Evolutionary conservation across 2,113 vertebrate species (phyloP).

Genomic region (Pluvialis apricaria): DNA sequence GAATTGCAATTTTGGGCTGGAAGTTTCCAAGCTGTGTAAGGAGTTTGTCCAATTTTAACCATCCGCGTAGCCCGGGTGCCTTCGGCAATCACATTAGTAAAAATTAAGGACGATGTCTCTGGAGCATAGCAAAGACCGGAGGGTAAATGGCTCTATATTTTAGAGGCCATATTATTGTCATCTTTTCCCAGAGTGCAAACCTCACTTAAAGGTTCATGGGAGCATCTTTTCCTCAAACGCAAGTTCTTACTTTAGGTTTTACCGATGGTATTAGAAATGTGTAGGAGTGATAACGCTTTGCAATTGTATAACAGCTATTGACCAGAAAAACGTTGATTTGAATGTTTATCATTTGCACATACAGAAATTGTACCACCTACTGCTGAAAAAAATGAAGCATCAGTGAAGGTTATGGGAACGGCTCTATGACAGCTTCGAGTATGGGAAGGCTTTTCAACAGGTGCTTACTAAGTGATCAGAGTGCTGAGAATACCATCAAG

Average conservation of each 20-base stretch:
- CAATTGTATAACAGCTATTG: not conserved
- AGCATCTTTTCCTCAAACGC: not conserved
- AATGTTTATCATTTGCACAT: not conserved
- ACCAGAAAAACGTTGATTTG: not conserved
- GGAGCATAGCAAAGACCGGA: not conserved
- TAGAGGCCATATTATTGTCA: not conserved
- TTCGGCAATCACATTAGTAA: not conserved
- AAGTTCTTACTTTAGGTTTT: not conserved
- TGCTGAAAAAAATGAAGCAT: not conserved
- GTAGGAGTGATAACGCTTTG: not conserved
- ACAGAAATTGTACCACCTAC: not conserved
- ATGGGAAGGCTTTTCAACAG: not conserved
- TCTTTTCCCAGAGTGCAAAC: not conserved
- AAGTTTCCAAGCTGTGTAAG: not conserved
- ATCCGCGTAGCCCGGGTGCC: not conserved
- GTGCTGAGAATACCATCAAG: accelerated
- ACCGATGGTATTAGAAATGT: not conserved
- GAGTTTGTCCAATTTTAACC: not conserved
- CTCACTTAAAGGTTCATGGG: not conserved
- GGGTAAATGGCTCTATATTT: not conserved
- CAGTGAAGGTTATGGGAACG: not conserved
- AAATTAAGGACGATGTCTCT: not conserved
- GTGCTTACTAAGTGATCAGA: not conserved
- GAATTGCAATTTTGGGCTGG: not conserved
- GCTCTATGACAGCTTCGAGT: not conserved